Conservation (phyloP, 2,113 vertebrate genomes). For the Prochilodus magdalenae region DNA sequence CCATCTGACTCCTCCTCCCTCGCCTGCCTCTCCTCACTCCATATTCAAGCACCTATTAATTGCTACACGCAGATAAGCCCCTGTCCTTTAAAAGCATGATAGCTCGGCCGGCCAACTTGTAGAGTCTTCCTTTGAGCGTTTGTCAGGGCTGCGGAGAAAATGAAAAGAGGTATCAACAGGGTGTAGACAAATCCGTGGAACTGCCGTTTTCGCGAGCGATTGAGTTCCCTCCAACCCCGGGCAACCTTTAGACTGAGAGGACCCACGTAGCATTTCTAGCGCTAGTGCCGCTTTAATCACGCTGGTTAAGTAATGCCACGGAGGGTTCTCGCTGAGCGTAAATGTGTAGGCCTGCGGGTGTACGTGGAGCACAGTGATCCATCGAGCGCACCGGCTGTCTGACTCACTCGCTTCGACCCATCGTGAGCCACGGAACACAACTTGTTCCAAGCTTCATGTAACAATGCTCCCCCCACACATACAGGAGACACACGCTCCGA, state of each 20-base stretch:
- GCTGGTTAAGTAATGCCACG: conserved; percentile 36
- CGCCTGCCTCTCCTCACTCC: not conserved
- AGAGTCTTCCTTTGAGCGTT: not conserved
- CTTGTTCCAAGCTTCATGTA: conserved; percentile 41
- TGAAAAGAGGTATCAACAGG: not conserved
- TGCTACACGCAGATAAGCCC: conserved; percentile 3
- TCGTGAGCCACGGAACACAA: conserved; percentile 41
- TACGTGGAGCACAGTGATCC: conserved; percentile 38
- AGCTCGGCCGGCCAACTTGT: no score
- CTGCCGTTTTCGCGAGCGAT: not conserved
- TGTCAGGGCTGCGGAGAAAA: not conserved
- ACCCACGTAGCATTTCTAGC: conserved; percentile 23
- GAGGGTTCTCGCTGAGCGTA: conserved; percentile 35
- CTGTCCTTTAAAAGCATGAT: not conserved
- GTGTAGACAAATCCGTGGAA: not conserved
- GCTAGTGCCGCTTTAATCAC: conserved; percentile 17
- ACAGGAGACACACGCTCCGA: not conserved
- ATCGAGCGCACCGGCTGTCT: conserved; percentile 45
- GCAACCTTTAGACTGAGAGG: not conserved
- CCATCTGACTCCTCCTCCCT: not conserved
- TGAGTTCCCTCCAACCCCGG: not conserved
- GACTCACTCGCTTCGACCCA: conserved; percentile 52
- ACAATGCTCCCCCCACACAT: conserved; percentile 34
- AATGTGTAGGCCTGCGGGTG: conserved; percentile 43
- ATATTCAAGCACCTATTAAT: conserved; percentile 25